Base-by-base conservation (phyloP, 1,140 invertebrate species). In the Hermetia illucens region DNA sequence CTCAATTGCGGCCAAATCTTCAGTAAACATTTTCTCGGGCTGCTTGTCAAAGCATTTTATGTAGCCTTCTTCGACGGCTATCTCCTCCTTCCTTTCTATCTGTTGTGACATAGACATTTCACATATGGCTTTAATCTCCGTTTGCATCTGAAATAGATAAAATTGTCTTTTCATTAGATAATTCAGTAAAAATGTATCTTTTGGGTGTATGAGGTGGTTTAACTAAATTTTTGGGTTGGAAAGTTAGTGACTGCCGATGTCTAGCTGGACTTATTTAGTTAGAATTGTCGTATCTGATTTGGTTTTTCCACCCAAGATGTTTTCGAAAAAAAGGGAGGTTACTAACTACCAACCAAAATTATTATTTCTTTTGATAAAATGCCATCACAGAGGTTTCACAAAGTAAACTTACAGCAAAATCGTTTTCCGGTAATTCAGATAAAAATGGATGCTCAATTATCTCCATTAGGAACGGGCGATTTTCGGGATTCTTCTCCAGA, bases 401-500 rank as follows among this genome's bases (percentile, higher is more conserved):
- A 38, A 16, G 6, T 35, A 24, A 21, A 54, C 66, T 68, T 70
- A 82, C 79, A 52, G 73, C 70, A 49, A 75, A 79, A 50, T 82
- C 79, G 52, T 83, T 83, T 50, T 82, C 78, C 1, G 82, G 81
- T 82, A 60, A 48, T 29, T 61, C 58, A 5, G 49, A 58, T 2
- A 61, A 65, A 50, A 93, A 93, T 0, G 89, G 89, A 71, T 95
- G 91, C 43, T 87, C 77, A 22, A 83, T 62, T 19, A 94, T 65
- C 63, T 94, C 88, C 31, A 74, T 61, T 55, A 87, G 77, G 55
- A 76, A 85, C 1, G 90, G 88, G 19, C 90, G 69, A 58, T 90
- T 77, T 48, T 94, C 89, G 13, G 79, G 80, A 66, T 91, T 88
- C 60, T 93, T 93, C 42, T 85, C 79, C 16, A 94, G 63, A 56